A percentile compares a stretch with the other conserved stretches of the same genome.
phyloP scores from a whole-genome alignment of 2,888 invertebrate species.

The Orchesella flavescens region DNA sequence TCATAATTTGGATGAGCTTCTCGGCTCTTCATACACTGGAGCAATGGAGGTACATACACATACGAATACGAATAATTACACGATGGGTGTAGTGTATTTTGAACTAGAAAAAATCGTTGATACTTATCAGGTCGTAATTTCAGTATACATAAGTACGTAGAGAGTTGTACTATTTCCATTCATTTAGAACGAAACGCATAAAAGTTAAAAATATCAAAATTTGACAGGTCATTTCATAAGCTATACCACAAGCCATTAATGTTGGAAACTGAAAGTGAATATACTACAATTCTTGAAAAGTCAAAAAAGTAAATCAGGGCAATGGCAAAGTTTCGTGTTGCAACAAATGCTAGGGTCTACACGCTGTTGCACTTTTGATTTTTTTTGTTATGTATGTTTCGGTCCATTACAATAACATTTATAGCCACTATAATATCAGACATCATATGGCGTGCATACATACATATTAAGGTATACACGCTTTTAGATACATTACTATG shows the following conservation, averaged over 20 bases:
- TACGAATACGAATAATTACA: too few relatives aligned
- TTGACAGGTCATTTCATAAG: slow-evolving; percentile 30
- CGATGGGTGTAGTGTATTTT: neutral
- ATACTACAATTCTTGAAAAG: neutral
- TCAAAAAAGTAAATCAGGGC: slow-evolving; percentile 44
- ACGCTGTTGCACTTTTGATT: slow-evolving; percentile 32
- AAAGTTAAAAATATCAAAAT: neutral
- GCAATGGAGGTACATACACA: slow-evolving; percentile 38
- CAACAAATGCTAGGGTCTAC: neutral
- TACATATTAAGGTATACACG: neutral
- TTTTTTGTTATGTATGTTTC: neutral
- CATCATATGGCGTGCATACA: too few relatives aligned
- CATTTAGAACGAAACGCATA: neutral
- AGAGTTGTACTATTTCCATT: too few relatives aligned
- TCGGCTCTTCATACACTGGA: slow-evolving; percentile 30
- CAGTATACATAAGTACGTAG: too few relatives aligned
- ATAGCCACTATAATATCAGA: too few relatives aligned
- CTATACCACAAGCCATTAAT: neutral
- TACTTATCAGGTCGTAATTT: too few relatives aligned
- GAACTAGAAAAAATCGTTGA: too few relatives aligned
- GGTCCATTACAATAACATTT: neutral
- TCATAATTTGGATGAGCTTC: slow-evolving; percentile 57
- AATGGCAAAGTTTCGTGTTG: slow-evolving; percentile 48
- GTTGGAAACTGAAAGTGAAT: neutral
- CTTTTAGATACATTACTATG: neutral